phyloP scores from a whole-genome alignment of 2,888 invertebrate species.

The Lepidocyrtinus sp. region DNA sequence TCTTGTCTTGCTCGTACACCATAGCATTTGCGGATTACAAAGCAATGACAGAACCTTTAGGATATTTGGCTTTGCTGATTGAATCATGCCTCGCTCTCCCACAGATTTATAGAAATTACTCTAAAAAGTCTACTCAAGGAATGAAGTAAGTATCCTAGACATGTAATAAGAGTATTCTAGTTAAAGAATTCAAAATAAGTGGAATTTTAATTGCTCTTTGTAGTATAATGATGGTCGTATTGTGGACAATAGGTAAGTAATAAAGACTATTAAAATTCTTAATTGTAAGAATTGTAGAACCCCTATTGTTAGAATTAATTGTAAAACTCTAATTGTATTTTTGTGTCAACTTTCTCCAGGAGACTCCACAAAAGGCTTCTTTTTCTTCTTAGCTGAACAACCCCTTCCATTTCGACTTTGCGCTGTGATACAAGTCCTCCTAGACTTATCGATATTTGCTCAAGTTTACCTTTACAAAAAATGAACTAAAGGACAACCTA shows the following conservation, averaged over 20 bases:
- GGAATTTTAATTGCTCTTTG: not conserved
- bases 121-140: constrained; percentile 50
- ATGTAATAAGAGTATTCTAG: too few relatives aligned
- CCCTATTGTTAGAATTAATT: too few relatives aligned
- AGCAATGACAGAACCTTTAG: constrained; percentile 44
- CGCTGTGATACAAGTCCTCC: constrained; percentile 36
- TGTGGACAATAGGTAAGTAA: constrained; percentile 52
- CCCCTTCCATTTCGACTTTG: constrained; percentile 53
- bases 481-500: too few relatives aligned
- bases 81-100: constrained; percentile 54
- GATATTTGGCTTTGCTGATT: constrained; percentile 42
- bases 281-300: not conserved
- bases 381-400: constrained; percentile 39
- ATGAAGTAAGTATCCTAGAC: constrained; percentile 54
- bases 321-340: too few relatives aligned
- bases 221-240: constrained; percentile 49
- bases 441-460: constrained; percentile 28
- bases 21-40: constrained; percentile 13
- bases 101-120: constrained; percentile 52
- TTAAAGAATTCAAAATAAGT: not conserved
- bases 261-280: constrained; percentile 2
- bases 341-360: too few relatives aligned
- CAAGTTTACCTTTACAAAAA: constrained; percentile 37
- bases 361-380: constrained; percentile 47
- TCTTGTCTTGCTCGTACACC: constrained; percentile 18